Base-by-base conservation (phyloP, 2,797 vertebrate genomes). In the Arctocebus calabarensis region DNA sequence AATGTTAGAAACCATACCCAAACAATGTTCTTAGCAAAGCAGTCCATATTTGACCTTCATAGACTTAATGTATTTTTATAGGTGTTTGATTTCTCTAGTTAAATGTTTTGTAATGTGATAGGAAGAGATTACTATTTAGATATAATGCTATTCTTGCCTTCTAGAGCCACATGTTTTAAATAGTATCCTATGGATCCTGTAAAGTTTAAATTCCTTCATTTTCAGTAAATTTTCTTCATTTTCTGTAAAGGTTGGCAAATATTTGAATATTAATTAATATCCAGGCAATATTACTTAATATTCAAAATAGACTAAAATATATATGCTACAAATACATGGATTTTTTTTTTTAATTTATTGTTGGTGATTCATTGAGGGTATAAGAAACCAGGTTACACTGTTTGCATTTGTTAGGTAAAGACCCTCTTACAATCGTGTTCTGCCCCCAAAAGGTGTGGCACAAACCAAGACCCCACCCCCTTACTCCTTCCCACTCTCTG, bases 221-320 rank as follows among this genome's bases (percentile, higher is more conserved):
- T n/a, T n/a, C n/a, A n/a, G n/a, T n/a, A n/a, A n/a, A n/a, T n/a
- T n/a, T n/a, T n/a, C n/a, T n/a, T n/a, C n/a, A 16, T 90, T 94
- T 91, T 96, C n/a, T 84, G 27, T 89, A 57, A 73, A 43, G 78
- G 88, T 48, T 84, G 14, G 55, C 79, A 83, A 34, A 34, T 45
- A 7, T 4, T 43, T 61, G n/a, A n/a, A n/a, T n/a, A n/a, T n/a
- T n/a, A n/a, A n/a, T n/a, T n/a, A n/a, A n/a, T n/a, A n/a, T 96
- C 74, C 0, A 75, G 11, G 9, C 23, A 52, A 23, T 29, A 40
- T 55, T 66, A 66, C 64, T 79, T 78, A 77, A 71, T 40, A 75
- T 78, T 27, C 25, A 83, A 79, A 92, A n/a, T 32, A 71, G 6
- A 82, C 66, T 43, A 19, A 88, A 92, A 66, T 13, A 73, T 61